Evolutionary conservation across 23 tunicate genomes (phyloP).

Genomic region (Botrylloides violaceus): DNA sequence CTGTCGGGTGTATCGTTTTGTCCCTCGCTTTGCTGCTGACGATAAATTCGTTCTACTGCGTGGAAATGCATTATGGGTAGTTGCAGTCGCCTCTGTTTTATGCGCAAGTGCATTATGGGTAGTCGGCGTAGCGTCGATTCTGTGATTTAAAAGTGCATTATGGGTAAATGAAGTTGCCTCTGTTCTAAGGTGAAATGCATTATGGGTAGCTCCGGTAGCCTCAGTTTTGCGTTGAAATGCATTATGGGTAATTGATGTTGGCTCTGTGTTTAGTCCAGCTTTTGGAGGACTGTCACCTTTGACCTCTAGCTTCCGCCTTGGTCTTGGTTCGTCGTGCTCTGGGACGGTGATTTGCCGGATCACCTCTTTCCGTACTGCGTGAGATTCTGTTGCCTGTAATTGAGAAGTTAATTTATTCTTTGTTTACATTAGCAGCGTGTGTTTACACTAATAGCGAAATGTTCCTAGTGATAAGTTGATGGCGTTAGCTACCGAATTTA

Average conservation of each 20-base stretch:
- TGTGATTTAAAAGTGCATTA: not conserved
- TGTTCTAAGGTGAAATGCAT: not conserved
- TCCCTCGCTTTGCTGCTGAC: slow-evolving; percentile 8
- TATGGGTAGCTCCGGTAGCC: not conserved
- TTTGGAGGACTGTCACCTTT: slow-evolving; percentile 10
- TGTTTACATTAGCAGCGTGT: too few species aligned
- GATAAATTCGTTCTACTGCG: not conserved
- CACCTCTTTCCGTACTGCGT: slow-evolving; percentile 10
- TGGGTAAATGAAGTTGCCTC: not conserved
- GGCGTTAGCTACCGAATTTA: too few species aligned
- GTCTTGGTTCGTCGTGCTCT: not conserved
- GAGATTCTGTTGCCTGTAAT: slow-evolving; percentile 2
- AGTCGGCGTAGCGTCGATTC: not conserved
- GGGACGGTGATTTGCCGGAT: slow-evolving; percentile 6
- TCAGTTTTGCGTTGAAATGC: not conserved
- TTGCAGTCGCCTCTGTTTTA: not conserved
- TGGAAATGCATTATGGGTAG: not conserved
- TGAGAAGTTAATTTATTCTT: too few species aligned
- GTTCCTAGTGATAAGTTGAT: too few species aligned
- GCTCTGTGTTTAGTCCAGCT: not conserved
- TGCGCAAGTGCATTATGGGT: not conserved
- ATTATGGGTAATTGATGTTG: not conserved
- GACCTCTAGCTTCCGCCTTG: not conserved
- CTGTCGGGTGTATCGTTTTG: not conserved
- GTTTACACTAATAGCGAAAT: too few species aligned